Evolutionary conservation across 2,888 invertebrate species (phyloP), one percentile per base, ranked within the genome.

Genomic region (Rotaria magnacalcarata): DNA sequence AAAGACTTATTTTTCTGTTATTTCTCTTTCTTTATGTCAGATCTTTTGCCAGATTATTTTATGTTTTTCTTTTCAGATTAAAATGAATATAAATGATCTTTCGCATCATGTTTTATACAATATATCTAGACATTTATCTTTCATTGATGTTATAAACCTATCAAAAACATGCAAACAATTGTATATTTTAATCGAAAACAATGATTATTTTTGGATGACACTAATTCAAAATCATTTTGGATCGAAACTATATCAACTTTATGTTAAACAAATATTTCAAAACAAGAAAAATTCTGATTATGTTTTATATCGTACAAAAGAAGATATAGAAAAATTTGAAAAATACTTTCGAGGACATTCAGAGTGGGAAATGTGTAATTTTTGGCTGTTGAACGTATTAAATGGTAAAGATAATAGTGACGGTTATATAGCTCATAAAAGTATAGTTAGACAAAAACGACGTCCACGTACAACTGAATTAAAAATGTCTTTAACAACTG

Each of bases 111-210:
- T 19, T 19, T 54, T 54, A 19, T 19, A 60, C 6, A n/a, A 60
- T 10, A 8, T 60, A n/a, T 60, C n/a, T 60, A 60, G 1, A 60
- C n/a, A 60, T 27, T 27, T 60, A n/a, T 60, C 60, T 27, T 10
- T n/a, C 6, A 27, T 60, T 24, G 60, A 60, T 60, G 27, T 60
- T 27, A 60, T 60, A n/a, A 60, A 60, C n/a, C 27, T 60, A 60
- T 60, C 27, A 60, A 60, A 60, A 60, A 60, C 60, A 60, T 60
- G 60, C 27, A 60, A 60, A 60, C 16, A 60, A n/a, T n/a, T 60
- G n/a, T 27, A 60, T 60, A 60, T 27, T 27, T 60, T n/a, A 60
- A 60, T 60, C n/a, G 60, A 60, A 60, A 60, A 60, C 2, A 14
- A 60, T 60, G 27, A 60, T n/a, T 27, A 60, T 27, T 50, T 50